Conservation (phyloP, 2,888 invertebrate genomes). For the Steinernema carpocapsae region DNA sequence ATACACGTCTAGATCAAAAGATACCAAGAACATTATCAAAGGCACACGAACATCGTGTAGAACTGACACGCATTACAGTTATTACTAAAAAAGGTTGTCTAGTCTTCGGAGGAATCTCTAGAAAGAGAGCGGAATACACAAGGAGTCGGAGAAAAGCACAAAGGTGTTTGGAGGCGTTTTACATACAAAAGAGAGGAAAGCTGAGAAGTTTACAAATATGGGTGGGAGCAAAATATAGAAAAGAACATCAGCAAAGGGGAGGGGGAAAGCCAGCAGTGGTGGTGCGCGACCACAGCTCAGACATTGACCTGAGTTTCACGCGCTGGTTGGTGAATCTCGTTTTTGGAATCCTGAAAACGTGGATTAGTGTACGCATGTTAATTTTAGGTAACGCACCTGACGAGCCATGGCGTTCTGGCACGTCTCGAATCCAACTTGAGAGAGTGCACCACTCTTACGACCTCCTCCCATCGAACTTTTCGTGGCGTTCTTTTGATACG, state of each 20-base stretch:
- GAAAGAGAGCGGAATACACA: not conserved
- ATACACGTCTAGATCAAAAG: slow-evolving; percentile 29
- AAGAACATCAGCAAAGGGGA: not conserved
- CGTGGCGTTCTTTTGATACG: slow-evolving; percentile 2
- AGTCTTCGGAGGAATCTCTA: not conserved
- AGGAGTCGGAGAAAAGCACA: not conserved
- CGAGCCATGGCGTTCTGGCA: slow-evolving; percentile 42
- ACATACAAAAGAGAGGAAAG: not conserved
- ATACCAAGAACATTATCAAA: not conserved
- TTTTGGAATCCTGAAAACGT: slow-evolving; percentile 36
- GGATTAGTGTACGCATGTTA: not conserved
- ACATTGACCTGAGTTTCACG: slow-evolving; percentile 47
- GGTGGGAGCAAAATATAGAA: not conserved
- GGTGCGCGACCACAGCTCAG: slow-evolving; percentile 15
- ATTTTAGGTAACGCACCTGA: slow-evolving; percentile 31
- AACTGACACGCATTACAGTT: slow-evolving; percentile 7
- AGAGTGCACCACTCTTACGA: not conserved
- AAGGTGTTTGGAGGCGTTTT: not conserved
- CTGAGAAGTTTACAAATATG: not conserved
- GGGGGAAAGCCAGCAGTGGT: not conserved
- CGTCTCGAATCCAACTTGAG: slow-evolving; percentile 38
- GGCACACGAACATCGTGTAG: slow-evolving; percentile 30
- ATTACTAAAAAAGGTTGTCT: slow-evolving; percentile 4
- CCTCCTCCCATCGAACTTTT: slow-evolving; percentile 24
- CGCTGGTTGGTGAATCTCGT: slow-evolving; percentile 42